These are phyloP conservation scores for Zaprionus vittiger DNA, from an alignment of 1,140 invertebrate species.

Conservation along the genomic window DNA sequence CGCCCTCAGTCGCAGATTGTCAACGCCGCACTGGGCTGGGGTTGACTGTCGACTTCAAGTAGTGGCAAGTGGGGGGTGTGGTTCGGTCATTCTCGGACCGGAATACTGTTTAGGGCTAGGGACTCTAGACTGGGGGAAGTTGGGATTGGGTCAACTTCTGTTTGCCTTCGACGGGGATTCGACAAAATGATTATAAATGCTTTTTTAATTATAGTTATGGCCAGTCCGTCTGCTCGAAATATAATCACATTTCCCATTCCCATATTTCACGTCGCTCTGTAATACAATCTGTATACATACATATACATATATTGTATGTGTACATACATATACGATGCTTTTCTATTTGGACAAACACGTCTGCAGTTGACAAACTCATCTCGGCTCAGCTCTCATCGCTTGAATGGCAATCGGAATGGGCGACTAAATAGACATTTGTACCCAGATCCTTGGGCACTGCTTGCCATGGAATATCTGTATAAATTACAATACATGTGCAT, in stretches of 20 bases:
- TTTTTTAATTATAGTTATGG: slow-evolving; percentile 73
- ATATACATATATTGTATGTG: not conserved
- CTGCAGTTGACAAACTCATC: slow-evolving; percentile 21
- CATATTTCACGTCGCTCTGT: slow-evolving; percentile 23
- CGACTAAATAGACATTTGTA: not conserved
- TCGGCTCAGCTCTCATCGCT: slow-evolving; percentile 4
- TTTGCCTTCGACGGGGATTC: slow-evolving; percentile 44
- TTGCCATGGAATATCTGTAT: not conserved
- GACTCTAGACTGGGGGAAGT: slow-evolving; percentile 2
- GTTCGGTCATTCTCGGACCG: not conserved
- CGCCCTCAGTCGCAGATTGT: slow-evolving; percentile 32
- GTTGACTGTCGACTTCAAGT: slow-evolving; percentile 36
- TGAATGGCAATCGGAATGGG: not conserved
- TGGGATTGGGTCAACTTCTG: slow-evolving; percentile 36
- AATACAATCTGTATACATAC: slow-evolving; percentile 22
- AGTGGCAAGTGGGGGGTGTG: not conserved
- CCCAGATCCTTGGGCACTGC: not conserved
- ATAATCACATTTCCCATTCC: slow-evolving; percentile 35
- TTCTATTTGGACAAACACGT: not conserved
- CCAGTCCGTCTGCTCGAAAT: slow-evolving; percentile 28
- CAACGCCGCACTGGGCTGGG: slow-evolving; percentile 22
- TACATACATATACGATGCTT: not conserved
- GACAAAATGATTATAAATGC: slow-evolving; percentile 70
- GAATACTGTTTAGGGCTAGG: not conserved
- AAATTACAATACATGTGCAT: not conserved